Percentiles rank a stretch among this genome's conserved stretches.
phyloP scores from a whole-genome alignment of 2,113 vertebrate species.

The Bolborhynchus lineola region DNA sequence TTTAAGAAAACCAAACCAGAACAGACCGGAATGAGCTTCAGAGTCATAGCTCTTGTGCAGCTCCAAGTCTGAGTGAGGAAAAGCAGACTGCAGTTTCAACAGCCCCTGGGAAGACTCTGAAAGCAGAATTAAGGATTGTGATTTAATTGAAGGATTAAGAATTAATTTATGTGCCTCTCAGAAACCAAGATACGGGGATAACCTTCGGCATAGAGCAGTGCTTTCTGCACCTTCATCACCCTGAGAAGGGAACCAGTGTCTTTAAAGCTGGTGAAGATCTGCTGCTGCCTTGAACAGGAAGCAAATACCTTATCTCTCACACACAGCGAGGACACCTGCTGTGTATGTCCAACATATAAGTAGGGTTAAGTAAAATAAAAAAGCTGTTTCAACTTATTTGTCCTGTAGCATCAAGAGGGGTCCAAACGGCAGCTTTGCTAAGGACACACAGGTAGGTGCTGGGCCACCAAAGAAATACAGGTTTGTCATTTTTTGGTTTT shows the following conservation, averaged over 20 bases:
- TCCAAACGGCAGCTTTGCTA: background rate
- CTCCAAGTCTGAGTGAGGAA: background rate
- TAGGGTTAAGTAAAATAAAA: background rate
- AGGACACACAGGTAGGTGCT: background rate
- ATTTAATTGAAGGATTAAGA: no score
- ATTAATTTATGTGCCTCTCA: background rate
- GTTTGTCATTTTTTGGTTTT: background rate
- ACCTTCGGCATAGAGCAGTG: fast-evolving
- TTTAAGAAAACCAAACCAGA: background rate
- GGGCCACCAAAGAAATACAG: background rate
- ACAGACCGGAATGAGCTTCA: background rate
- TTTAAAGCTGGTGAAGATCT: background rate
- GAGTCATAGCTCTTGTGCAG: background rate
- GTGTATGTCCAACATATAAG: fast-evolving
- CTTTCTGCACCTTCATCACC: background rate
- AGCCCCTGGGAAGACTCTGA: background rate
- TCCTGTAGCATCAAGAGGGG: background rate
- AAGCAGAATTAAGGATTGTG: background rate
- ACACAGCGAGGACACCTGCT: background rate
- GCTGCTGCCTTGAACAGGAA: background rate
- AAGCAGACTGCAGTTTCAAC: background rate
- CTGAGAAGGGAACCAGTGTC: background rate
- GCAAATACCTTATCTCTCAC: background rate
- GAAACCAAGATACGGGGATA: fast-evolving
- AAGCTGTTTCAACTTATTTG: background rate